These are phyloP conservation scores for Caenorhabditis elegans DNA, from an alignment of 1,140 invertebrate genomes.

Conservation along the genomic window WBcel235 BX284606.5:7816001-7816500, in stretches of 20 bases:
- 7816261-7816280: not conserved
- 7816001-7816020: not conserved
- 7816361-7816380: not conserved
- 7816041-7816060: not conserved
- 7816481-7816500: too few relatives aligned
- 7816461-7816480: not conserved
- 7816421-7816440: not conserved
- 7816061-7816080: not conserved
- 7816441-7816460: too few relatives aligned
- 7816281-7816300: not conserved
- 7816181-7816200: too few relatives aligned
- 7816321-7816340: not conserved
- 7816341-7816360: not conserved
- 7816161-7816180: too few relatives aligned
- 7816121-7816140: not conserved
- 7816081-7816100: not conserved
- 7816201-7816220: not conserved
- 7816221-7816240: conserved; percentile 6
- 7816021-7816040: conserved; percentile 1
- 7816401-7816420: not conserved
- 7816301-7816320: not conserved
- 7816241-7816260: not conserved
- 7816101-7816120: not conserved
- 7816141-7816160: too few relatives aligned
- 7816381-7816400: not conserved